A percentile compares a stretch with the other conserved stretches of the same genome.
Conservation (phyloP, 1,140 invertebrate species). For the Heliconius nattereri region DNA sequence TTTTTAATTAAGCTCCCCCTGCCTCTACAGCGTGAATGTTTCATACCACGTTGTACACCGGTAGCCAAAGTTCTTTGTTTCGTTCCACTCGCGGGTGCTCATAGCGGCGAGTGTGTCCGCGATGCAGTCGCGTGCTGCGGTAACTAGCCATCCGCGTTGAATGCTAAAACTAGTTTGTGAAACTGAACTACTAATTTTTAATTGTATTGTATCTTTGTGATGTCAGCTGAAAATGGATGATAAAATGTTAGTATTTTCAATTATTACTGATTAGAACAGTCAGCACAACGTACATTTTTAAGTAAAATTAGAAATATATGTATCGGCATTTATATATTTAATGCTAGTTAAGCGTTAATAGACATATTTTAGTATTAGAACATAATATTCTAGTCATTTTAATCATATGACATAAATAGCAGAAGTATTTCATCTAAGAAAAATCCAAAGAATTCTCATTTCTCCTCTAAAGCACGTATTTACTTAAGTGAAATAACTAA, state of each 20-base stretch:
- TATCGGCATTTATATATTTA: too few species aligned
- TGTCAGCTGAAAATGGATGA: not conserved
- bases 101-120: conserved; percentile 15
- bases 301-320: too few species aligned
- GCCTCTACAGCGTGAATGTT: not conserved
- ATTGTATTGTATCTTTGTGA: conserved; percentile 3
- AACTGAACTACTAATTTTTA: not conserved
- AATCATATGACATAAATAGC: too few species aligned
- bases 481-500: conserved; percentile 1
- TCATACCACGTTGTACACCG: not conserved
- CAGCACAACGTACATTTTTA: not conserved
- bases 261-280: not conserved
- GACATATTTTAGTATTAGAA: too few species aligned
- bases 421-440: not conserved
- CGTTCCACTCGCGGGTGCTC: conserved; percentile 17
- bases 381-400: too few species aligned
- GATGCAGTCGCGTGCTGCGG: not conserved
- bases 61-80: not conserved
- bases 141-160: not conserved
- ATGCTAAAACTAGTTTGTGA: not conserved
- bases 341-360: too few species aligned
- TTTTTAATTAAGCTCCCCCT: too few species aligned
- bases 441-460: not conserved
- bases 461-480: conserved; percentile 1
- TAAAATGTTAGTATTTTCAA: not conserved